phyloP scores from a whole-genome alignment of 2,888 invertebrate genomes.

The Drosophila nr. perissopoda region DNA sequence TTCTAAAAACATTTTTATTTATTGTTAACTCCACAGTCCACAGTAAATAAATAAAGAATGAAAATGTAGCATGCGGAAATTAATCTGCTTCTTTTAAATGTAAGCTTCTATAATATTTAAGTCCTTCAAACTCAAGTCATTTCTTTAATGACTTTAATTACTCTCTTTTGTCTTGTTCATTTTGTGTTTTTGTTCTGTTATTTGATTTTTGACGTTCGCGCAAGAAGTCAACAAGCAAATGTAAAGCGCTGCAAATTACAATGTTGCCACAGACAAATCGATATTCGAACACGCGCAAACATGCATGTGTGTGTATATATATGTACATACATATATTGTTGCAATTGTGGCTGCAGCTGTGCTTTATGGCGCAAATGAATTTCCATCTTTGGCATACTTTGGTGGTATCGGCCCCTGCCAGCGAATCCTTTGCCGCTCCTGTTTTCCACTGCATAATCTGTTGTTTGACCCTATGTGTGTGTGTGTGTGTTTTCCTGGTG shows the following conservation, averaged over 20 bases:
- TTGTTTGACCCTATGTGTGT: constrained; percentile 25
- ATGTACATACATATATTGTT: constrained; percentile 30
- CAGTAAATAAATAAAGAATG: background rate
- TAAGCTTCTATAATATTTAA: background rate
- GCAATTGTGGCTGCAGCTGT: constrained; percentile 32
- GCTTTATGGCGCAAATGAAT: constrained; percentile 75
- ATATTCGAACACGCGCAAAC: constrained; percentile 42
- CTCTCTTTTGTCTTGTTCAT: background rate
- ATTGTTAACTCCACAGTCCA: too few relatives aligned
- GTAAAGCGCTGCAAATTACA: constrained; percentile 59
- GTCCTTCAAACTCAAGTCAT: background rate
- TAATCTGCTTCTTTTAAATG: background rate
- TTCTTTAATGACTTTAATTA: background rate
- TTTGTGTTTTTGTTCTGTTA: background rate
- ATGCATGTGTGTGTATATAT: constrained; percentile 1
- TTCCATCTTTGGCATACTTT: constrained; percentile 70
- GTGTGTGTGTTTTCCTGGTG: constrained; percentile 44
- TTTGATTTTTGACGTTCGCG: constrained; percentile 19
- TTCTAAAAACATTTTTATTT: background rate
- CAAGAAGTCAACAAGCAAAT: constrained; percentile 31
- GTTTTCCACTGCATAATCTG: constrained; percentile 36
- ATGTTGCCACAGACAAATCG: constrained; percentile 49
- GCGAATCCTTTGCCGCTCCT: constrained; percentile 34
- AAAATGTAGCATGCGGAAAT: background rate
- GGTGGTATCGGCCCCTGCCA: constrained; percentile 32